phyloP scores from a whole-genome alignment of 1,140 invertebrate genomes.

The Drosophila aff. region DNA sequence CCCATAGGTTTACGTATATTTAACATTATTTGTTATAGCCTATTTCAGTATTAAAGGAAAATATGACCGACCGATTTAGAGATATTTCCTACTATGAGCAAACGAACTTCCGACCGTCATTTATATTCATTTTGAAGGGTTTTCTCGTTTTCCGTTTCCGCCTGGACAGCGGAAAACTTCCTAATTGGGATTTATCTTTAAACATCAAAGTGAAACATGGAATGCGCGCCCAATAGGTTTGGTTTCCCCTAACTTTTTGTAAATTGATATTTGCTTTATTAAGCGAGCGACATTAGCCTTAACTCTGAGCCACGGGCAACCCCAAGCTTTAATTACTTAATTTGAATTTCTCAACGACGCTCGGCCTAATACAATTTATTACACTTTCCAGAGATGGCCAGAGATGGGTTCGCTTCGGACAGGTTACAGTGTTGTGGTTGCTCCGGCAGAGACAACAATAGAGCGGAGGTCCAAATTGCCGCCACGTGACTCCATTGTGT shows the following conservation, averaged over 20 bases:
- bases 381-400: conserved; percentile 55
- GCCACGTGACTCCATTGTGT: conserved; percentile 81
- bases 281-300: conserved; percentile 21
- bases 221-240: conserved; percentile 8
- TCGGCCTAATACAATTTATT: conserved; percentile 77
- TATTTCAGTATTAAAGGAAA: neutral
- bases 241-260: conserved; percentile 9
- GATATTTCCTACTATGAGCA: neutral
- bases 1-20: too few relatives aligned
- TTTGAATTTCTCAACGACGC: conserved; percentile 70
- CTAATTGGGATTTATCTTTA: conserved; percentile 50
- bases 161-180: conserved; percentile 29
- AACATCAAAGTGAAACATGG: conserved; percentile 36
- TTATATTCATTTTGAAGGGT: conserved; percentile 34
- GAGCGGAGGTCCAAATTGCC: conserved; percentile 77
- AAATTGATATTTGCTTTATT: conserved; percentile 54
- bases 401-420: conserved; percentile 14
- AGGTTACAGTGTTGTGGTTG: conserved; percentile 61
- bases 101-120: conserved; percentile 6
- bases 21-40: too few relatives aligned
- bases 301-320: conserved; percentile 1
- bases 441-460: conserved; percentile 57
- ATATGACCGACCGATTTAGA: neutral
- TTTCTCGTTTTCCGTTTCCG: conserved; percentile 6
- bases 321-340: conserved; percentile 76